phyloP scores from a whole-genome alignment of 2,113 vertebrate genomes.

The Myiozetetes cayanensis region DNA sequence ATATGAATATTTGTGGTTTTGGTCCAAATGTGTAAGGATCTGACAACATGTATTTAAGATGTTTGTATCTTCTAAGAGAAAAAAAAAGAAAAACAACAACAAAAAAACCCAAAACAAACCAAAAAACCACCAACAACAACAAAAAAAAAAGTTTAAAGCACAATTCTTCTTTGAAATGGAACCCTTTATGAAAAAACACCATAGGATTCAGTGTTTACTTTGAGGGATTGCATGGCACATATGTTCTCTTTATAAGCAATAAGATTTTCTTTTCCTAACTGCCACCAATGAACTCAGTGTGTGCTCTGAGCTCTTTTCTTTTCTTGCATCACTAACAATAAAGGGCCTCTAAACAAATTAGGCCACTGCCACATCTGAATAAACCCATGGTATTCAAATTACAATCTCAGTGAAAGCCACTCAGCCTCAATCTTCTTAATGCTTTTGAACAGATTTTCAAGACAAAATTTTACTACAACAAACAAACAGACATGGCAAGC shows the following conservation, averaged over 20 bases:
- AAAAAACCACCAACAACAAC: background rate
- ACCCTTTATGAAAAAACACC: background rate
- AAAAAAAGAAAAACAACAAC: background rate
- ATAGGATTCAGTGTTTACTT: background rate
- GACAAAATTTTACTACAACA: background rate
- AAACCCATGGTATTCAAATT: slow-evolving; percentile 40
- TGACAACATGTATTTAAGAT: background rate
- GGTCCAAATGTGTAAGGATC: background rate
- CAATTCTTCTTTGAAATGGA: background rate
- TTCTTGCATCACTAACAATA: background rate
- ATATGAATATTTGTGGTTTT: background rate
- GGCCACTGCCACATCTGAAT: slow-evolving; percentile 28
- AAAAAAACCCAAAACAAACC: too few relatives aligned
- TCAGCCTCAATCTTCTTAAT: background rate
- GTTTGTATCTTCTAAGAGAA: background rate
- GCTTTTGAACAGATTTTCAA: slow-evolving; percentile 28
- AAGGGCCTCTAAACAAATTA: slow-evolving; percentile 35
- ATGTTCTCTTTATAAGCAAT: background rate
- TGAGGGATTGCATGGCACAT: background rate
- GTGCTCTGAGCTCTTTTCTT: background rate
- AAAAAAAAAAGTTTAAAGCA: background rate
- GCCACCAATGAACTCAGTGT: background rate
- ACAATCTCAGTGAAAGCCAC: background rate
- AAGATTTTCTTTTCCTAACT: background rate
- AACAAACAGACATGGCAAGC: background rate